Evolutionary conservation across 2,113 vertebrate genomes (phyloP), one percentile per base, ranked within the genome.

Genomic region (Tetraodon nigroviridis): DNA sequence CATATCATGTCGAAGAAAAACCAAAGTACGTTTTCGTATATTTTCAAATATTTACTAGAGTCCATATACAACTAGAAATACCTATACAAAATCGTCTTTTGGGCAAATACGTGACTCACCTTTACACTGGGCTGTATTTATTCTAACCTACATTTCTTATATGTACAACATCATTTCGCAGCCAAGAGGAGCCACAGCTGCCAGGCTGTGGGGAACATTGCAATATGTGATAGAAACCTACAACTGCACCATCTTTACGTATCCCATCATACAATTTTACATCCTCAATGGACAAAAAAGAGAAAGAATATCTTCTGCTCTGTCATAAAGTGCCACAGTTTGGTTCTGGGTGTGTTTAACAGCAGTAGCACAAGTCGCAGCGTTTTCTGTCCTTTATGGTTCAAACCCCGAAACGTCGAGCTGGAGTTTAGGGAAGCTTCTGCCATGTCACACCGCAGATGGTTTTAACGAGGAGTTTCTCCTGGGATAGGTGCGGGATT

Each of bases 31-130:
- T 92, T 92, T 92, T 89, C 91, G 92, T 96, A 97, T 94, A 96
- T 93, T 93, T 93, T 93, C 91, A 94, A 93, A 95, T 97, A 97
- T 97, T 97, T 95, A 96, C 93, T 94, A 92, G 91, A 92, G 92
- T 90, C 91, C 92, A 97, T 96, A 89, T 97, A 97, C 94, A 98
- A 93, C 90, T 92, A 92, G 93, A 98, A 97, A 97, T 97, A 94
- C 93, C 93, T 97, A 94, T 98, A 97, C 94, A 98, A 96, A 96
- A 94, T 92, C 90, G 91, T 92, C 92, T 95, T 92, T 92, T 91
- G 92, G 92, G 94, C 94, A 94, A 93, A 92, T 94, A 95, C 88
- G 83, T 87, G 90, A 94, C 92, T 79, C 92, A 93, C 91, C 92
- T 83, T 89, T 90, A 93, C 86, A 89, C 56, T 78, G 91, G 91